Percentiles rank a stretch among this genome's conserved stretches.
Conservation (phyloP, 2,797 vertebrate genomes). For the Rhabdophis nuchalis region DNA sequence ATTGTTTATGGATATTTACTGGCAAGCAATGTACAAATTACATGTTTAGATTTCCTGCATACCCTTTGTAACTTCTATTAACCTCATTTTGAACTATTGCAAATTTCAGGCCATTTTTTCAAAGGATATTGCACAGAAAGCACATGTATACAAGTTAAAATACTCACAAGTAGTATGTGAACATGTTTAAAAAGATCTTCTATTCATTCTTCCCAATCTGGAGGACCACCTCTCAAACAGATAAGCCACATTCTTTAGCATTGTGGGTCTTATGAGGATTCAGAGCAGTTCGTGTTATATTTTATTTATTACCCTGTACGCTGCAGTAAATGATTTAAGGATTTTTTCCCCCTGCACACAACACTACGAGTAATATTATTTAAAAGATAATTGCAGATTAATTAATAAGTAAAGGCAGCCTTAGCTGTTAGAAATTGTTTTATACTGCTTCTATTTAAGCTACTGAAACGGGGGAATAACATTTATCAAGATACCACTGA, state of each 20-base stretch:
- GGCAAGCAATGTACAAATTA: not conserved
- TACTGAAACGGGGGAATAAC: not conserved
- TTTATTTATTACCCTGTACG: slow-evolving; percentile 25
- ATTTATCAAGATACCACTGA: not conserved
- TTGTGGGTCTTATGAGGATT: slow-evolving; percentile 12
- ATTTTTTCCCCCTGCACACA: not conserved
- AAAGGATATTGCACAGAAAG: not conserved
- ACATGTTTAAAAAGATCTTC: not conserved
- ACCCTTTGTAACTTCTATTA: not conserved
- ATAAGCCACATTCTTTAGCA: not conserved
- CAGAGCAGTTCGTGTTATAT: slow-evolving; percentile 11
- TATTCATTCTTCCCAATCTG: not conserved
- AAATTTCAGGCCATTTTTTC: not conserved
- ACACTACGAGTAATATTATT: slow-evolving; percentile 19
- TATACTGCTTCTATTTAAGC: slow-evolving; percentile 8
- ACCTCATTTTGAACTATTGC: not conserved
- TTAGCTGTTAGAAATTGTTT: slow-evolving; percentile 20
- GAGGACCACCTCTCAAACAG: not conserved
- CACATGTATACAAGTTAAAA: not conserved
- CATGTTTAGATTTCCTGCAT: not conserved
- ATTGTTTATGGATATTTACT: not conserved
- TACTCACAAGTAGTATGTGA: not conserved
- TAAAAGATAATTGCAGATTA: slow-evolving; percentile 34
- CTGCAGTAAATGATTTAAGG: slow-evolving; percentile 25
- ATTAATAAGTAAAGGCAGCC: slow-evolving; percentile 25